Evolutionary conservation across 2,888 invertebrate genomes (phyloP), one percentile per base, ranked within the genome.

Genomic region (Oxystoma pomonae): DNA sequence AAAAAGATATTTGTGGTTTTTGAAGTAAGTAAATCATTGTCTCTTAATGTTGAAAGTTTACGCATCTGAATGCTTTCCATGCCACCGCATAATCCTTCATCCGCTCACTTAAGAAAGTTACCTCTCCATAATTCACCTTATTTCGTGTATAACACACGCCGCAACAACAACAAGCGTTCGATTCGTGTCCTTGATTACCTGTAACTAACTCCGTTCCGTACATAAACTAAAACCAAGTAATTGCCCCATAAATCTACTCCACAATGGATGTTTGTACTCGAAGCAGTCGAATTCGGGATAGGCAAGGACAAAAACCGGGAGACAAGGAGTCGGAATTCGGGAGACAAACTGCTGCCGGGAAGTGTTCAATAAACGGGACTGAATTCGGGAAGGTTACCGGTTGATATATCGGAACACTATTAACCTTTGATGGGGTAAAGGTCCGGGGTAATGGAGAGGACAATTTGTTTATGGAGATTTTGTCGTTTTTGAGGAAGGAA

Each of bases 211-310:
- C 65, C 65, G 16, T 58, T 35, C 35, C 35, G 12, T 65, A 63
- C 67, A 65, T 63, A 67, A 67, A 67, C 67, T 63, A 65, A 65
- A 63, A 65, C 65, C 65, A 67, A 67, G n/a, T n/a, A n/a, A 67
- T 67, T 67, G 67, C 65, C 58, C 67, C 63, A 67, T 67, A 67
- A 67, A 67, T 67, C 67, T 65, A 67, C 65, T 65, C 62, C 59
- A 67, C 67, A 67, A 67, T 67, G 65, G 62, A 50, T 67, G 67
- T 65, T 67, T 67, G 67, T 61, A 59, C 20, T 22, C 57, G 57
- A 60, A 59, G 59, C 59, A 53, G 17, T 53, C 53, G 53, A 53
- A 53, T 17, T 16, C 19, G 17, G 53, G 19, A 53, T 16, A 19
- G 17, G 53, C 19, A 35, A 19, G 53, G 53, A 53, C 53, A 53